Percentiles rank a stretch among this genome's conserved stretches.
These are phyloP conservation scores for Lepilemur ruficaudatus DNA, from an alignment of 2,797 vertebrate species.

Conservation along the genomic window DNA sequence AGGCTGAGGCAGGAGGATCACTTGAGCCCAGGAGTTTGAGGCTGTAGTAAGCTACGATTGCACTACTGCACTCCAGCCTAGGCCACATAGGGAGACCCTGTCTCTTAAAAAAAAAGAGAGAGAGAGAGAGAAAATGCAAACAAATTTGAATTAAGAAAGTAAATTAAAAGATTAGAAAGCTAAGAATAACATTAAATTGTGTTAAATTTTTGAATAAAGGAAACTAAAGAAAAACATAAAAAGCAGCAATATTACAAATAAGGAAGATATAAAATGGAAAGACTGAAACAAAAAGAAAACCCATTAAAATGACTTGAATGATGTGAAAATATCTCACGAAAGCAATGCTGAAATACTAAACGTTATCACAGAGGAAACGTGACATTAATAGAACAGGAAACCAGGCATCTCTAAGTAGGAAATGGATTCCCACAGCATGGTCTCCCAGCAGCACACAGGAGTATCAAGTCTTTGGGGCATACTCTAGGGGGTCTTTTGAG, in stretches of 20 bases:
- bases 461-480: background rate
- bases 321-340: background rate
- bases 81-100: background rate
- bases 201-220: background rate
- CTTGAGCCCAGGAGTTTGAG: background rate
- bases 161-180: background rate
- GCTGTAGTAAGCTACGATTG: background rate
- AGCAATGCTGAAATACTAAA: background rate
- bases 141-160: background rate
- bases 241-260: background rate
- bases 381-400: background rate
- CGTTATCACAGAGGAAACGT: background rate
- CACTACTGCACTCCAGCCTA: background rate
- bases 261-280: background rate
- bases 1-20: background rate
- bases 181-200: background rate
- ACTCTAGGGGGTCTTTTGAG: background rate
- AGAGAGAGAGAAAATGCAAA: background rate
- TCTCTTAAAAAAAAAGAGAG: background rate
- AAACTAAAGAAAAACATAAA: background rate
- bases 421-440: background rate
- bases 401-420: background rate
- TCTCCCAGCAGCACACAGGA: background rate
- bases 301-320: background rate
- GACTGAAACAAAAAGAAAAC: background rate